Evolutionary conservation across 1,140 invertebrate species (phyloP).

Genomic region (Ceratina calcarata): DNA sequence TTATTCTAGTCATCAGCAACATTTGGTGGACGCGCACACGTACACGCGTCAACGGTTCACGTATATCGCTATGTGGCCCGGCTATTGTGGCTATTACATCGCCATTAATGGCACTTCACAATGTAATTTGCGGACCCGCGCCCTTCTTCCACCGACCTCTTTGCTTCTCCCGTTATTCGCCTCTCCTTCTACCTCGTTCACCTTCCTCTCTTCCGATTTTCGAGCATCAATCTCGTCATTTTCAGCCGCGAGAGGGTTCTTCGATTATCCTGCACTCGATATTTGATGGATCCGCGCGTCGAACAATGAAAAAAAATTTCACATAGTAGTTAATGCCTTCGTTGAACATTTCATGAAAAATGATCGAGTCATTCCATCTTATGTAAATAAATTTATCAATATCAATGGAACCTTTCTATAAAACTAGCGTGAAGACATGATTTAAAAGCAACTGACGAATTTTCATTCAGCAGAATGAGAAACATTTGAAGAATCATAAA

Average conservation of each 20-base stretch:
- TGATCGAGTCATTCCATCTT: no score
- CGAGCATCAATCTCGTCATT: conserved; percentile 7
- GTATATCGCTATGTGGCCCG: conserved; percentile 41
- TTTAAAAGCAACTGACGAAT: no score
- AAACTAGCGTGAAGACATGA: no score
- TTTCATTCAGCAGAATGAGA: no score
- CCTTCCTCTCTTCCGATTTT: conserved; percentile 2
- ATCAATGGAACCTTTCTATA: no score
- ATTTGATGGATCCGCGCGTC: neutral
- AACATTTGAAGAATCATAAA: conserved; percentile 19
- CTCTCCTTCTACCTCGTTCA: neutral
- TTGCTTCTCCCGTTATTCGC: neutral
- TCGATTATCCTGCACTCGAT: conserved; percentile 13
- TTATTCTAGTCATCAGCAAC: conserved; percentile 73
- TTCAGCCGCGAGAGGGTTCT: neutral
- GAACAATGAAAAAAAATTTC: no score
- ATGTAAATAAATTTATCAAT: no score
- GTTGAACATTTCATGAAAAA: no score
- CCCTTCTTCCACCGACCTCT: conserved; percentile 31
- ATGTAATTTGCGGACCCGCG: conserved; percentile 64
- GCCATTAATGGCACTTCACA: conserved; percentile 72
- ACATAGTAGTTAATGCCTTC: no score
- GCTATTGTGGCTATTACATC: conserved; percentile 67
- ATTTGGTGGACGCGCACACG: conserved; percentile 71
- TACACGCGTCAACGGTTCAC: conserved; percentile 40